Evolutionary conservation across 2,888 invertebrate genomes (phyloP).

Genomic region (Drosophila acutilabella): DNA sequence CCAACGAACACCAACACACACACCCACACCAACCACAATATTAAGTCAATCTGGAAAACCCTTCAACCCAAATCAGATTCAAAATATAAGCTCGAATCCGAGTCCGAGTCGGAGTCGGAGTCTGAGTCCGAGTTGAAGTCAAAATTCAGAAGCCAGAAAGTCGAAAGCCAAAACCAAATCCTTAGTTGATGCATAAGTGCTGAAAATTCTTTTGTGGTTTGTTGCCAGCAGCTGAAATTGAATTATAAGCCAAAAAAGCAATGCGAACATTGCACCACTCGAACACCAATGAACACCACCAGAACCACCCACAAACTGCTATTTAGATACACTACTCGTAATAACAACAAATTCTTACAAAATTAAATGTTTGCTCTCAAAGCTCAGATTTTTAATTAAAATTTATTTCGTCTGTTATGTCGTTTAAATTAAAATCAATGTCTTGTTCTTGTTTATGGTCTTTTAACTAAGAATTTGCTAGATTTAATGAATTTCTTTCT

Average conservation of each 20-base stretch:
- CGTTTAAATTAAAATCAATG: no score
- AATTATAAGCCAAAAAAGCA: constrained; percentile 63
- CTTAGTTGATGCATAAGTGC: constrained; percentile 32
- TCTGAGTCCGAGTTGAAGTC: constrained; percentile 6
- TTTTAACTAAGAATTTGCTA: no score
- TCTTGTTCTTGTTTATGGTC: no score
- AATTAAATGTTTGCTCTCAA: no score
- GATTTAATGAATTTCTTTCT: no score
- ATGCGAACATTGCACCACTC: not conserved
- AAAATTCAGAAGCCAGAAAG: constrained; percentile 2
- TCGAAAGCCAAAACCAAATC: constrained; percentile 22
- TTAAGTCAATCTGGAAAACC: constrained; percentile 5
- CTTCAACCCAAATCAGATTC: constrained; percentile 5
- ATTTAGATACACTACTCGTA: not conserved
- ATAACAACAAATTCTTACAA: not conserved
- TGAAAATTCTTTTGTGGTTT: constrained; percentile 53
- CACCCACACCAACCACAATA: not conserved
- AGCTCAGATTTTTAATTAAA: no score
- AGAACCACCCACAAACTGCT: not conserved
- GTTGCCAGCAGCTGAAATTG: constrained; percentile 57
- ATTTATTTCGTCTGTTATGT: no score
- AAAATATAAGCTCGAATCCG: constrained; percentile 10
- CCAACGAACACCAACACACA: no score
- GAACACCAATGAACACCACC: not conserved
- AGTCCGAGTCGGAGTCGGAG: not conserved